Conservation (phyloP, 1,140 invertebrate species). For the Antheraea pernyi region DNA sequence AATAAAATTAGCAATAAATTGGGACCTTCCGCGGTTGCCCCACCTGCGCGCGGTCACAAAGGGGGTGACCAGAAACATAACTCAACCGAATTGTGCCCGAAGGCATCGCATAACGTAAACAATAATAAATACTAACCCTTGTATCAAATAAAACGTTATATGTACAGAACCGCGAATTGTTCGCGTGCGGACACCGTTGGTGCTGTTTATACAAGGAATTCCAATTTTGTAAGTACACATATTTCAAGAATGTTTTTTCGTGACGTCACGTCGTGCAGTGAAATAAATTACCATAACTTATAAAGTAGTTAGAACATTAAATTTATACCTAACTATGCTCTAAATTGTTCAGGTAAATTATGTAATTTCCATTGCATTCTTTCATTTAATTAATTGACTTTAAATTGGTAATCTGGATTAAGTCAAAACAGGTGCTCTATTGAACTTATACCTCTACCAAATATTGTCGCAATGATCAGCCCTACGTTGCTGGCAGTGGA, state of each 20-base stretch:
- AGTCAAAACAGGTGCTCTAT: no score
- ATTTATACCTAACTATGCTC: no score
- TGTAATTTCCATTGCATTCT: no score
- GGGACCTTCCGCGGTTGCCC: slow-evolving; percentile 37
- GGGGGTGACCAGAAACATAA: slow-evolving; percentile 56
- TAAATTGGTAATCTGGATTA: no score
- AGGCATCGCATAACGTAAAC: slow-evolving; percentile 43
- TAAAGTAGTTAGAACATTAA: background rate
- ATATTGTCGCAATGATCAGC: no score
- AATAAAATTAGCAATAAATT: slow-evolving; percentile 71
- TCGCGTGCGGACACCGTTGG: background rate
- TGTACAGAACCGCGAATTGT: background rate
- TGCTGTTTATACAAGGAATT: slow-evolving; percentile 1
- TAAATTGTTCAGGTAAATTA: no score
- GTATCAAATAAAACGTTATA: slow-evolving; percentile 31
- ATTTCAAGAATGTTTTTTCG: slow-evolving; percentile 7
- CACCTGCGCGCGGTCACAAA: slow-evolving; percentile 60
- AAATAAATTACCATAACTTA: background rate
- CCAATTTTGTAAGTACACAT: background rate
- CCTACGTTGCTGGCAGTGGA: no score
- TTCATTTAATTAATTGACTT: no score
- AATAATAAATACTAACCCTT: slow-evolving; percentile 47
- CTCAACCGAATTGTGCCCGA: slow-evolving; percentile 60
- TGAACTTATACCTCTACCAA: no score
- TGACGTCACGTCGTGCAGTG: background rate